phyloP scores from a whole-genome alignment of 1,140 invertebrate genomes.

The Calliphora vicina region DNA sequence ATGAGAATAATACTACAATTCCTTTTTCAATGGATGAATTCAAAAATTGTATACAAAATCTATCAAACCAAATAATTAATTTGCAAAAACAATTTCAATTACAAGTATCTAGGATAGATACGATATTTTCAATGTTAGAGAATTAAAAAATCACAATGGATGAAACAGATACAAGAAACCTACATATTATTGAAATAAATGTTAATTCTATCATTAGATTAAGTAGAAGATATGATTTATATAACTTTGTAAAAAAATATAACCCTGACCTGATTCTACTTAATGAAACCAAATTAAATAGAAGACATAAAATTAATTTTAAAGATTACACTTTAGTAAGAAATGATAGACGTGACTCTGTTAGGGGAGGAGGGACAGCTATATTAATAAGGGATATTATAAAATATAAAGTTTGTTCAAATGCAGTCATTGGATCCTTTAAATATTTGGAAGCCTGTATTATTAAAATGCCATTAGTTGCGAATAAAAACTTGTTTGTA shows the following conservation, averaged over 20 bases:
- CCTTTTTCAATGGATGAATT: neutral
- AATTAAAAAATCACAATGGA: neutral
- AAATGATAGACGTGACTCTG: too few species aligned
- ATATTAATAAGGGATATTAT: neutral
- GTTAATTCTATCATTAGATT: conserved; percentile 11
- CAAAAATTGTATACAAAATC: neutral
- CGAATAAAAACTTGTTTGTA: conserved; percentile 2
- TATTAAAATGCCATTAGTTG: neutral
- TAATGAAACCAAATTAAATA: conserved; percentile 19
- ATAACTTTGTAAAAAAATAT: neutral
- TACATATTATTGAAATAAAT: neutral
- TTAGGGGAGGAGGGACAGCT: neutral
- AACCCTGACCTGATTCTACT: neutral
- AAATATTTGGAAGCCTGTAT: neutral
- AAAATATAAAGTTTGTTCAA: neutral
- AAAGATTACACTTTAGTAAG: too few species aligned
- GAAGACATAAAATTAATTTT: neutral
- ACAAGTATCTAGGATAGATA: neutral
- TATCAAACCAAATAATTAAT: conserved; percentile 4
- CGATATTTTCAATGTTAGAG: neutral
- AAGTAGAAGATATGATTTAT: neutral
- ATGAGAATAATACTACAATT: neutral
- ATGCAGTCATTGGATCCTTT: neutral
- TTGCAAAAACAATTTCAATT: conserved; percentile 16
- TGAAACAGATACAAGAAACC: conserved; percentile 35